phyloP scores from a whole-genome alignment of 2,797 vertebrate species.

The Nyctalus aviator region DNA sequence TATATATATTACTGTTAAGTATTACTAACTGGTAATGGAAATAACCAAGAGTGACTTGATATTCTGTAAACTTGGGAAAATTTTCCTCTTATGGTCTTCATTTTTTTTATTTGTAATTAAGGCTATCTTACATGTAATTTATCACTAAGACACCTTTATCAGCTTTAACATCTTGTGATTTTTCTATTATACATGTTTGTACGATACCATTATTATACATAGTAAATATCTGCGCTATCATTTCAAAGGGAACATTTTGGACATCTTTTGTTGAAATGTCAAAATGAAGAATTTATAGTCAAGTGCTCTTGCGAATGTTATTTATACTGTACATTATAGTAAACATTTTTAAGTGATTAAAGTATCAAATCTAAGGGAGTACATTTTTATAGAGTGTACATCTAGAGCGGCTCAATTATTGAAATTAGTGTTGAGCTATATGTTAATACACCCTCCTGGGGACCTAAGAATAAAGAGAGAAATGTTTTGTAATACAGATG shows the following conservation, averaged over 20 bases:
- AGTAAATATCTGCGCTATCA: slow-evolving; percentile 19
- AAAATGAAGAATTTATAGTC: slow-evolving; percentile 52
- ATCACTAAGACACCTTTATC: slow-evolving; percentile 4
- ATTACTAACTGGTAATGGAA: slow-evolving; percentile 34
- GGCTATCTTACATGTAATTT: neutral
- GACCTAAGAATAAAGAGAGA: slow-evolving; percentile 67
- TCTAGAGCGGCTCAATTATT: slow-evolving; percentile 46
- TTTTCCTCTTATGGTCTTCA: neutral
- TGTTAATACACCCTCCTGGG: slow-evolving; percentile 55
- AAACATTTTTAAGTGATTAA: slow-evolving; percentile 57
- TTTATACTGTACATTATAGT: slow-evolving; percentile 28
- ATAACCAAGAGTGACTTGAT: slow-evolving; percentile 20
- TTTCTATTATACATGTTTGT: slow-evolving; percentile 1
- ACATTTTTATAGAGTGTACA: slow-evolving; percentile 43
- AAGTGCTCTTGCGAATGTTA: slow-evolving; percentile 33
- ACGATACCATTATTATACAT: neutral
- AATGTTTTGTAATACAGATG: slow-evolving; percentile 74
- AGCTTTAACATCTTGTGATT: slow-evolving; percentile 26
- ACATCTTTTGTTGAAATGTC: slow-evolving; percentile 30
- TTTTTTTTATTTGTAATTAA: slow-evolving; percentile 30
- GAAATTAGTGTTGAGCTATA: slow-evolving; percentile 69
- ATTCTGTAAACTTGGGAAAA: slow-evolving; percentile 45
- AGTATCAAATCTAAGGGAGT: slow-evolving; percentile 39
- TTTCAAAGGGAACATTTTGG: slow-evolving; percentile 59
- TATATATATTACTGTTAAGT: neutral